Evolutionary conservation across 2,888 invertebrate species (phyloP).

Genomic region (Rotaria sp.): DNA sequence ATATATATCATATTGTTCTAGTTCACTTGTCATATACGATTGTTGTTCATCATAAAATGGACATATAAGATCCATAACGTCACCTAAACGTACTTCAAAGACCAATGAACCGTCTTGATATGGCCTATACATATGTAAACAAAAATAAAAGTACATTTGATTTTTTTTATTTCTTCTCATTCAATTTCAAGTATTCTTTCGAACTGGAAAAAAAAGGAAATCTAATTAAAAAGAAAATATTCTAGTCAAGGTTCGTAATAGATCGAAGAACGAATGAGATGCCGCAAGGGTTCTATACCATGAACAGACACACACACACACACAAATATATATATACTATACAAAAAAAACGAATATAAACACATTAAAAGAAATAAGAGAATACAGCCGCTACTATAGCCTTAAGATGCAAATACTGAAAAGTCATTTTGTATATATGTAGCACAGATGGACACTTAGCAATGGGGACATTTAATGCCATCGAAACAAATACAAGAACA

Average conservation of each 20-base stretch:
- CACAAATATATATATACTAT: not conserved
- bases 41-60: slow-evolving; percentile 27
- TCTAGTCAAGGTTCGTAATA: not conserved
- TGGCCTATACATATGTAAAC: not conserved
- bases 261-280: not conserved
- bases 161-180: not conserved
- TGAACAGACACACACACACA: not conserved
- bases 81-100: slow-evolving; percentile 24
- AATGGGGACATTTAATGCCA: not conserved
- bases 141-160: not conserved
- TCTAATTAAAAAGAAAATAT: not conserved
- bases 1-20: slow-evolving; percentile 24
- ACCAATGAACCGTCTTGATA: slow-evolving; percentile 14
- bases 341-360: not conserved
- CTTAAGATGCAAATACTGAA: not conserved
- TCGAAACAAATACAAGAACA: not conserved
- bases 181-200: too few relatives aligned
- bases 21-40: slow-evolving; percentile 17
- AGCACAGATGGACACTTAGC: slow-evolving; percentile 17
- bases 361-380: slow-evolving; percentile 1
- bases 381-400: not conserved
- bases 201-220: not conserved
- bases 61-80: slow-evolving; percentile 26
- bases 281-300: not conserved
- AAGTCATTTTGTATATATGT: not conserved